These are phyloP conservation scores for Drosophila pseudotalamancana DNA, from an alignment of 2,888 invertebrate genomes.

Conservation along the genomic window DNA sequence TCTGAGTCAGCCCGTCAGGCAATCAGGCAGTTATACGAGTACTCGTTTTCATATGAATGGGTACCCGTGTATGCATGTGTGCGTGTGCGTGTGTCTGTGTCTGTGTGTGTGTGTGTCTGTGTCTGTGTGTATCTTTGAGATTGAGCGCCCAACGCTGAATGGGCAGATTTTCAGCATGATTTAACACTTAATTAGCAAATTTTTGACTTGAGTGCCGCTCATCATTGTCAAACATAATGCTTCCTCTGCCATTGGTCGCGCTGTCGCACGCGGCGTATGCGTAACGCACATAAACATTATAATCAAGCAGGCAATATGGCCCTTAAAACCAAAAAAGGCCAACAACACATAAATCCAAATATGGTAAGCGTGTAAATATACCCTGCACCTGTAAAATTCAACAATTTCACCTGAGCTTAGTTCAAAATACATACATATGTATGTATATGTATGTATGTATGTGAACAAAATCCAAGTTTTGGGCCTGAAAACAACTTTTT, in stretches of 20 bases:
- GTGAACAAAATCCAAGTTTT: no score
- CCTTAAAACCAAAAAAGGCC: conserved; percentile 14
- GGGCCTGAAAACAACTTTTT: no score
- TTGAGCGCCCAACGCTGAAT: conserved; percentile 51
- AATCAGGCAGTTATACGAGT: conserved; percentile 40
- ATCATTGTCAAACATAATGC: conserved; percentile 66
- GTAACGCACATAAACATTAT: conserved; percentile 69
- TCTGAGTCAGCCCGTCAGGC: conserved; percentile 36
- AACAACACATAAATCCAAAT: no score
- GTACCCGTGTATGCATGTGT: conserved; percentile 21
- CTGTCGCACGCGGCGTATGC: conserved; percentile 53
- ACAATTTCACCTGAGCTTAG: no score
- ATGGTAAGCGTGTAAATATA: no score
- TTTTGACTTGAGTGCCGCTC: conserved; percentile 73
- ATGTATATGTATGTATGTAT: no score
- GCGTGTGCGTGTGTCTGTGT: conserved; percentile 4
- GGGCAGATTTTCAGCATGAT: conserved; percentile 75
- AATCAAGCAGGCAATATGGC: conserved; percentile 45
- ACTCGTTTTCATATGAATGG: conserved; percentile 40
- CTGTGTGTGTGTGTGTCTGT: conserved; percentile 9
- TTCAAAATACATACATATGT: no score
- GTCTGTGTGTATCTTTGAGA: conserved; percentile 16
- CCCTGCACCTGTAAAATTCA: neutral
- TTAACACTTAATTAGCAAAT: conserved; percentile 77
- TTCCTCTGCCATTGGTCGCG: conserved; percentile 21